phyloP scores from a whole-genome alignment of 1,140 invertebrate species.

The Euglossa dilemma region DNA sequence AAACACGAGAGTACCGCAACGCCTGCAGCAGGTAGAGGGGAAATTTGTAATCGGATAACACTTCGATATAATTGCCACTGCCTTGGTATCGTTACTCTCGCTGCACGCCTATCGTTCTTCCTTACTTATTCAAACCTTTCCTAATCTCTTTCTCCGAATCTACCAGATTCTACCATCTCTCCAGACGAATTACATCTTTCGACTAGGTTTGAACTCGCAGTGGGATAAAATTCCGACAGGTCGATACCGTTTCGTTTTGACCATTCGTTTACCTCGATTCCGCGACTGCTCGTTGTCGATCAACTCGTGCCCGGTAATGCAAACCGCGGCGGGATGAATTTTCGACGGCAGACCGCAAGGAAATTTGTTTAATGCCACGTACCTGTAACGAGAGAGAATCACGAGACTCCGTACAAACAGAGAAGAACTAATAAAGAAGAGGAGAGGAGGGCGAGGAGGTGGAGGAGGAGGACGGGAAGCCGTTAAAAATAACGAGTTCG shows the following conservation, averaged over 20 bases:
- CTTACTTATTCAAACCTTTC: too few species aligned
- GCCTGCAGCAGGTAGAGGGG: constrained; percentile 19
- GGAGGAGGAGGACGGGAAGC: not conserved
- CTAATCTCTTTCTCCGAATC: too few species aligned
- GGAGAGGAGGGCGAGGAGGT: not conserved
- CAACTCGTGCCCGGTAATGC: not conserved
- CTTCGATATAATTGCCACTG: constrained; percentile 61
- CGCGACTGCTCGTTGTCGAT: too few species aligned
- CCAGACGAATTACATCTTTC: too few species aligned
- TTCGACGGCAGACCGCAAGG: fast-evolving
- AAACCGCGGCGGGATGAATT: not conserved
- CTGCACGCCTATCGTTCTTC: not conserved
- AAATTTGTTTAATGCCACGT: not conserved
- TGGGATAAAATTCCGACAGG: too few species aligned
- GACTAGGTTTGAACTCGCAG: too few species aligned
- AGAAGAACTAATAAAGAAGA: constrained; percentile 14
- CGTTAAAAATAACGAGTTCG: constrained; percentile 57
- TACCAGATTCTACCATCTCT: too few species aligned
- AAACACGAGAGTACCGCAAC: constrained; percentile 65
- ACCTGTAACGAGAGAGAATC: not conserved
- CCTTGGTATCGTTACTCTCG: not conserved
- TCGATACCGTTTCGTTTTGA: not conserved
- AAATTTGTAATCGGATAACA: constrained; percentile 69
- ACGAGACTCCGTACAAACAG: not conserved
- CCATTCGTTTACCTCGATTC: too few species aligned